Evolutionary conservation across 2,888 invertebrate species (phyloP).

Genomic region (Eustalomyia histrio): DNA sequence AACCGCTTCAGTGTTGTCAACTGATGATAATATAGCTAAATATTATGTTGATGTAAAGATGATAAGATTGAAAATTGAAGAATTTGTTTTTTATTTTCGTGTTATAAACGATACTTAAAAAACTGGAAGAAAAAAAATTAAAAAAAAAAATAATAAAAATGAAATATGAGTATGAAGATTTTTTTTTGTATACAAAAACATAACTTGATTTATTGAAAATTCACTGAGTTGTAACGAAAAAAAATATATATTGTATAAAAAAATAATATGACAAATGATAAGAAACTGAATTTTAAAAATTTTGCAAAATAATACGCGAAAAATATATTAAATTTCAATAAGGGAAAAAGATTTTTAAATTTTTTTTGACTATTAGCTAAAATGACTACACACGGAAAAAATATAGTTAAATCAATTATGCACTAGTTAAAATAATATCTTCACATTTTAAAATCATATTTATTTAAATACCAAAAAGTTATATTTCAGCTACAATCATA

Average conservation of each 20-base stretch:
- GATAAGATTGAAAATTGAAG: slow-evolving; percentile 1
- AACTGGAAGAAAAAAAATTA: slow-evolving; percentile 29
- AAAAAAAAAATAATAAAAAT: slow-evolving; percentile 29
- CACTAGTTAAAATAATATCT: too few species aligned
- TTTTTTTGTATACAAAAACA: slow-evolving; percentile 1
- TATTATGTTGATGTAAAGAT: neutral
- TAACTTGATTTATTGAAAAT: slow-evolving; percentile 37
- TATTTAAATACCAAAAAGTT: too few species aligned
- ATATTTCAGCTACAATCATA: too few species aligned
- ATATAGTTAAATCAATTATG: too few species aligned
- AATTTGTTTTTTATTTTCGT: slow-evolving; percentile 1
- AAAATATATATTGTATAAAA: neutral
- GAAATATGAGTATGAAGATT: slow-evolving; percentile 36
- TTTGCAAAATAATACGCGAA: slow-evolving; percentile 25
- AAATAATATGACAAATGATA: neutral
- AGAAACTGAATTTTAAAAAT: slow-evolving; percentile 23
- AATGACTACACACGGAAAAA: too few species aligned
- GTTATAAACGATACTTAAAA: slow-evolving; percentile 21
- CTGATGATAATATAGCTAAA: neutral
- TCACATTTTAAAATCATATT: too few species aligned
- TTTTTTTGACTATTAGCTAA: too few species aligned
- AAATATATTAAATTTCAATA: slow-evolving; percentile 16
- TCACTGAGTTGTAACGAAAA: slow-evolving; percentile 50
- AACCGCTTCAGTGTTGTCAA: slow-evolving; percentile 51
- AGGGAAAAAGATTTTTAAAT: too few species aligned